These are phyloP conservation scores for Pachycephala philippinensis DNA, from an alignment of 2,113 vertebrate species.

Conservation along the genomic window DNA sequence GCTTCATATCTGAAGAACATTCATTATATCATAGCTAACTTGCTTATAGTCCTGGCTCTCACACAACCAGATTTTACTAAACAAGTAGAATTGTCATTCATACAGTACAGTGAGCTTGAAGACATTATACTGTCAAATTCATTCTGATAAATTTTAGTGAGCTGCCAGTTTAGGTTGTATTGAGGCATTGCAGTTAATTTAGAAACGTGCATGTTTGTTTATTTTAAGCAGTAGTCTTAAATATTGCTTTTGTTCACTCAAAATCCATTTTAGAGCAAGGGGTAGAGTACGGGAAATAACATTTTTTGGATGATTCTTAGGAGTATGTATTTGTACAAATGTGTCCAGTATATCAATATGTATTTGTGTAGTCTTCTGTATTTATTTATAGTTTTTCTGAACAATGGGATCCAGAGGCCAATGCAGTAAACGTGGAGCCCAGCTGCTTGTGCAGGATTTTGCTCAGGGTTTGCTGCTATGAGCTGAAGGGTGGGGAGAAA, in stretches of 20 bases:
- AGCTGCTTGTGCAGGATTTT: background rate
- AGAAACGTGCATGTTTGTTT: background rate
- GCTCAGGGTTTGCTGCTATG: background rate
- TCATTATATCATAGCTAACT: background rate
- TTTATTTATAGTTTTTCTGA: background rate
- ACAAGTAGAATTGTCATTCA: background rate
- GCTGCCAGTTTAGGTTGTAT: background rate
- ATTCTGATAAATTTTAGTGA: background rate
- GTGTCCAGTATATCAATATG: background rate
- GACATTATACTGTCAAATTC: background rate
- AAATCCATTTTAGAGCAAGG: background rate
- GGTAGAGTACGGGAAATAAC: background rate
- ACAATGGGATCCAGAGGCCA: background rate
- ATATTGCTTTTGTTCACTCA: background rate
- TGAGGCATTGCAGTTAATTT: background rate
- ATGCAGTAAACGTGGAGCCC: background rate
- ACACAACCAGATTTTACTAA: background rate
- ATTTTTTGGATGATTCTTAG: background rate
- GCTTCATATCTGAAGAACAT: background rate
- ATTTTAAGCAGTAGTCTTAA: background rate
- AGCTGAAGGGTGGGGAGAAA: background rate
- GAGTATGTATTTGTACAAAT: background rate
- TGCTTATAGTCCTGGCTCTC: background rate
- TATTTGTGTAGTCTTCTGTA: background rate
- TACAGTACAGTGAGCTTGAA: background rate